Conservation (phyloP, 2,888 invertebrate species). For the Hedychridium roseum region DNA sequence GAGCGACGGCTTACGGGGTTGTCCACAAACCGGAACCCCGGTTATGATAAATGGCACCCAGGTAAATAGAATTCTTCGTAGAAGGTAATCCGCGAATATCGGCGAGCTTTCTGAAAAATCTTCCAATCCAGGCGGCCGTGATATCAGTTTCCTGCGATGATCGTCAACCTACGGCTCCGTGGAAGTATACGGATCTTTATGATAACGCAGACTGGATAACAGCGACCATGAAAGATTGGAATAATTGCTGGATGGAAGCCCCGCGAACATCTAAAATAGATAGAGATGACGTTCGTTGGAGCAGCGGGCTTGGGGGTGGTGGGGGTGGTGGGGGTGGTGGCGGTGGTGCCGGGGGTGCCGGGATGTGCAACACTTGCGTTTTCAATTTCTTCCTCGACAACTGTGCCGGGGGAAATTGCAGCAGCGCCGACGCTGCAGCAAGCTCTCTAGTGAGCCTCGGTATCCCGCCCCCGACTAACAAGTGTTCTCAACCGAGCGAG, state of each 20-base stretch:
- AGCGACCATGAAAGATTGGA: slow-evolving; percentile 21
- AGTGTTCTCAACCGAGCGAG: too few relatives aligned
- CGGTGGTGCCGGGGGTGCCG: background rate
- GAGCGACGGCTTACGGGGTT: slow-evolving; percentile 25
- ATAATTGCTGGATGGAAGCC: slow-evolving; percentile 6
- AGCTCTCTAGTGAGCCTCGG: too few relatives aligned
- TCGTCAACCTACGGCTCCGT: slow-evolving; percentile 26
- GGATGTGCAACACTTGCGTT: slow-evolving; percentile 1
- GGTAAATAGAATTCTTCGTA: too few relatives aligned
- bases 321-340: too few relatives aligned
- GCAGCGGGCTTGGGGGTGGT: too few relatives aligned
- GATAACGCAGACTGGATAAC: slow-evolving; percentile 34
- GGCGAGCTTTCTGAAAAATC: too few relatives aligned
- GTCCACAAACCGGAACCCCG: slow-evolving; percentile 35
- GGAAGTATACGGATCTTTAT: slow-evolving; percentile 39
- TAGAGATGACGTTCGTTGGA: too few relatives aligned
- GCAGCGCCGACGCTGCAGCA: too few relatives aligned
- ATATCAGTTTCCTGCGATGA: slow-evolving; percentile 39
- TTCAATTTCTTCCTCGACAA: slow-evolving; percentile 7
- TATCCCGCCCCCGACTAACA: too few relatives aligned
- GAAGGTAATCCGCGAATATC: too few relatives aligned
- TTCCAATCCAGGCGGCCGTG: slow-evolving; percentile 26
- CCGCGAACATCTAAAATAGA: too few relatives aligned
- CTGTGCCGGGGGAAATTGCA: too few relatives aligned
- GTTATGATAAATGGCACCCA: slow-evolving; percentile 38